A percentile compares a stretch with the other conserved stretches of the same genome.
Conservation (phyloP, 2,113 vertebrate species). For the Paedocypris sp. region DNA sequence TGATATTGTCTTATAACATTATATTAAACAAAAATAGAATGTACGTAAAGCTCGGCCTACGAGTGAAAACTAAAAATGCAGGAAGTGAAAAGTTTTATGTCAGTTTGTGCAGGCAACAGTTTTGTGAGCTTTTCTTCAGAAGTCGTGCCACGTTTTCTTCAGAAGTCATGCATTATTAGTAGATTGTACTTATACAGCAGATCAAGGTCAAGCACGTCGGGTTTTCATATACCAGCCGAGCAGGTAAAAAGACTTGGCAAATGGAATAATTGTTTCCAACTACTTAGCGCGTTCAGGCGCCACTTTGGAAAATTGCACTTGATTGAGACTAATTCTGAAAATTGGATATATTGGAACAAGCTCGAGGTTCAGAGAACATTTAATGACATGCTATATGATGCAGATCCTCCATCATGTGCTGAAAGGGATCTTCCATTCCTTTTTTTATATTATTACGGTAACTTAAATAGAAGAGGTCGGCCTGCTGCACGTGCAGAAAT, state of each 20-base stretch:
- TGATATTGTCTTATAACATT: too few relatives aligned
- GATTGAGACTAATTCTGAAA: slow-evolving; percentile 57
- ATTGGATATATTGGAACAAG: slow-evolving; percentile 44
- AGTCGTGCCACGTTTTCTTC: neutral
- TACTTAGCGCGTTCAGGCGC: slow-evolving; percentile 42
- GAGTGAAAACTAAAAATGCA: neutral
- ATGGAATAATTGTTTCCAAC: slow-evolving; percentile 47
- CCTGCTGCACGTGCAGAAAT: slow-evolving; percentile 24
- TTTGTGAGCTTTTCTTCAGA: neutral
- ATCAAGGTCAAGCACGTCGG: slow-evolving; percentile 34
- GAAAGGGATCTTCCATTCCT: slow-evolving; percentile 39
- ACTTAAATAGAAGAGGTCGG: neutral
- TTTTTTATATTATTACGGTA: neutral
- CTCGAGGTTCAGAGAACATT: slow-evolving; percentile 42
- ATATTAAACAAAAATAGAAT: too few relatives aligned
- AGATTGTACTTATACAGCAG: too few relatives aligned
- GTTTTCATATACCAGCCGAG: slow-evolving; percentile 41
- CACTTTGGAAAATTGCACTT: slow-evolving; percentile 63
- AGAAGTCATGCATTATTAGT: neutral
- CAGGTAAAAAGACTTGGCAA: slow-evolving; percentile 49
- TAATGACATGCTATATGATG: slow-evolving; percentile 53
- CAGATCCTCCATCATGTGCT: slow-evolving; percentile 41
- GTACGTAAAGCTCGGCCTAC: too few relatives aligned
- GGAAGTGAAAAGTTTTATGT: neutral
- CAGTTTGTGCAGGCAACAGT: neutral